Conservation (phyloP, 2,888 invertebrate species). For the Agonum fuliginosum region DNA sequence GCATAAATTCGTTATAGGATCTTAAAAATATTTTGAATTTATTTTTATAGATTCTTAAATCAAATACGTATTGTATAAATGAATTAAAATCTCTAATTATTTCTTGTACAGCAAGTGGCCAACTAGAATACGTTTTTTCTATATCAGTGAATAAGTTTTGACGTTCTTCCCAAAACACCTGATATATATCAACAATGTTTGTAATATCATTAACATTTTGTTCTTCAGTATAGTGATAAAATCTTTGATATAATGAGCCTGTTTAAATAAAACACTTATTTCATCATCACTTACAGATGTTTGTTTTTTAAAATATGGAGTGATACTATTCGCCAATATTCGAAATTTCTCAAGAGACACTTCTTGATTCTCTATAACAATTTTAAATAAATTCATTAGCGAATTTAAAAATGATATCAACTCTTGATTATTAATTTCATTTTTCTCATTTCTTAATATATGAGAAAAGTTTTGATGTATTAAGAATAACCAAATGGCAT, state of each 20-base stretch:
- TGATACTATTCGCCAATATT: slow-evolving; percentile 10
- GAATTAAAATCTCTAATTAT: neutral
- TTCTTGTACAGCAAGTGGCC: neutral
- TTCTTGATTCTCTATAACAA: neutral
- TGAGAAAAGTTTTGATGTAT: neutral
- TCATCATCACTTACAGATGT: neutral
- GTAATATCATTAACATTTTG: slow-evolving; percentile 7
- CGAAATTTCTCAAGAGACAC: slow-evolving; percentile 10
- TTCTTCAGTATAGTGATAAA: neutral
- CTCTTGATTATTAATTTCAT: neutral
- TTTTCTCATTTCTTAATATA: neutral
- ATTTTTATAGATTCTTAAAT: neutral
- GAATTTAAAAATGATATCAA: neutral
- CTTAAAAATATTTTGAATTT: slow-evolving; percentile 13
- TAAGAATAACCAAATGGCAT: slow-evolving; percentile 7
- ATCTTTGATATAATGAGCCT: slow-evolving; percentile 14
- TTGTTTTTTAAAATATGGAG: neutral
- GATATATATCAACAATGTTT: slow-evolving; percentile 15
- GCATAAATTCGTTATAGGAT: slow-evolving; percentile 12
- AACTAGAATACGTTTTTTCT: neutral
- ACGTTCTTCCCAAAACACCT: slow-evolving; percentile 16
- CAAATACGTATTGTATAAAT: neutral
- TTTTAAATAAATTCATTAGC: slow-evolving; percentile 9
- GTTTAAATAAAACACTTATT: neutral
- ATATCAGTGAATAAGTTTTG: neutral